These are phyloP conservation scores for Periophthalmus magnuspinnatus DNA, from an alignment of 2,797 vertebrate species.

Conservation along the genomic window DNA sequence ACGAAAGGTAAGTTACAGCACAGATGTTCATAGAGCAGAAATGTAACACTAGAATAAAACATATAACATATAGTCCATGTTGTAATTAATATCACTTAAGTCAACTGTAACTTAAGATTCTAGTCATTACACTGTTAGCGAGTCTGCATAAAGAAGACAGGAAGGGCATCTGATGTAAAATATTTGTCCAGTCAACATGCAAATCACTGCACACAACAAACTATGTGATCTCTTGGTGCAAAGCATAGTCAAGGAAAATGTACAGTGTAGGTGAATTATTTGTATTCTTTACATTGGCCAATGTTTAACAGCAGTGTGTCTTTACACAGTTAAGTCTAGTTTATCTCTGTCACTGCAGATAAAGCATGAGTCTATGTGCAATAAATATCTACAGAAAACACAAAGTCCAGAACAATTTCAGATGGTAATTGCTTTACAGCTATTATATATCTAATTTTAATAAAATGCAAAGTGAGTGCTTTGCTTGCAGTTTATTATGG, in stretches of 20 bases:
- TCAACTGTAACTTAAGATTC: neutral
- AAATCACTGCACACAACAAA: neutral
- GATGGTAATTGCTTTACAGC: constrained; percentile 6
- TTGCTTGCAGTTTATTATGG: neutral
- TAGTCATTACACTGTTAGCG: neutral
- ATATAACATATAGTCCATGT: neutral
- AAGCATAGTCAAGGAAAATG: neutral
- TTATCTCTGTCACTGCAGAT: constrained; percentile 60
- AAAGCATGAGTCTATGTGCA: constrained; percentile 19
- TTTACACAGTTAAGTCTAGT: constrained; percentile 57
- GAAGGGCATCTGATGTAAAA: neutral
- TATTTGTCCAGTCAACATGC: too few species aligned
- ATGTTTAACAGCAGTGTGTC: constrained; percentile 9
- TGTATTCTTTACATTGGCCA: neutral
- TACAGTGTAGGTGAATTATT: neutral
- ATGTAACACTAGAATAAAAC: neutral
- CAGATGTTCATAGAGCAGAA: neutral
- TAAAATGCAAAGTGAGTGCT: neutral
- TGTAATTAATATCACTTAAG: neutral
- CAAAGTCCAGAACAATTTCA: constrained; percentile 53
- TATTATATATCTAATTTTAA: constrained; percentile 1
- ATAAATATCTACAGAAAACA: constrained; percentile 26
- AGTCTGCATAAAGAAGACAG: too few species aligned
- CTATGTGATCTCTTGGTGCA: neutral
- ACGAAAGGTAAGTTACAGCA: constrained; percentile 46